phyloP scores from a whole-genome alignment of 2,113 vertebrate genomes.

The Erythrocercus mccallii region DNA sequence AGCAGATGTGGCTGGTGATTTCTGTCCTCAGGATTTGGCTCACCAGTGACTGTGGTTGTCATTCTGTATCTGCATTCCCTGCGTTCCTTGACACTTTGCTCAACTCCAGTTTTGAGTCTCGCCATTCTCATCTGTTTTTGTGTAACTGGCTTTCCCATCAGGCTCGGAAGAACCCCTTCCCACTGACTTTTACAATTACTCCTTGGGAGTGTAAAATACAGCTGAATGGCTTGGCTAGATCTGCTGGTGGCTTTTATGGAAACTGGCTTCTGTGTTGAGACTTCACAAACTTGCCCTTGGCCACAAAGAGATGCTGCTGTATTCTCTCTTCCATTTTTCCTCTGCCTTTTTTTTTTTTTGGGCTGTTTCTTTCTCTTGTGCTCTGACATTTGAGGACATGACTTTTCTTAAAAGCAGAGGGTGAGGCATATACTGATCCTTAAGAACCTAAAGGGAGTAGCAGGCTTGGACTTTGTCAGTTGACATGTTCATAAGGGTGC shows the following conservation, averaged over 20 bases:
- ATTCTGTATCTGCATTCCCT: not conserved
- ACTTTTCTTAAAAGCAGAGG: not conserved
- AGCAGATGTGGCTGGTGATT: not conserved
- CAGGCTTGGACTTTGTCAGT: not conserved
- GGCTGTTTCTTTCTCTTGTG: not conserved
- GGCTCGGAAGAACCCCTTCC: not conserved
- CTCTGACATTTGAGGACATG: accelerated
- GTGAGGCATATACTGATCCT: not conserved
- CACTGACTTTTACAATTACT: not conserved
- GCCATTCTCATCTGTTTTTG: not conserved
- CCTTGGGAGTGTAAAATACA: not conserved
- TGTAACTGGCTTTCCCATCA: not conserved
- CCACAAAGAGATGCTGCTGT: not conserved
- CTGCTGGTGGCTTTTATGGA: not conserved
- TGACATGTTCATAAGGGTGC: accelerated
- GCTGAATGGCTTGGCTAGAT: not conserved
- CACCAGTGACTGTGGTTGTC: not conserved
- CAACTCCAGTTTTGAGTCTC: not conserved
- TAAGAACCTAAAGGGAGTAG: not conserved
- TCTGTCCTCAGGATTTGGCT: not conserved
- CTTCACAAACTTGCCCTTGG: not conserved
- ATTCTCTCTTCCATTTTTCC: not conserved
- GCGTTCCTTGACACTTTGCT: not conserved
- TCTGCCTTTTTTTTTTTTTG: not conserved
- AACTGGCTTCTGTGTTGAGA: not conserved